These are phyloP conservation scores for Anastrepha ludens DNA, from an alignment of 1,140 invertebrate genomes.

Conservation along the genomic window DNA sequence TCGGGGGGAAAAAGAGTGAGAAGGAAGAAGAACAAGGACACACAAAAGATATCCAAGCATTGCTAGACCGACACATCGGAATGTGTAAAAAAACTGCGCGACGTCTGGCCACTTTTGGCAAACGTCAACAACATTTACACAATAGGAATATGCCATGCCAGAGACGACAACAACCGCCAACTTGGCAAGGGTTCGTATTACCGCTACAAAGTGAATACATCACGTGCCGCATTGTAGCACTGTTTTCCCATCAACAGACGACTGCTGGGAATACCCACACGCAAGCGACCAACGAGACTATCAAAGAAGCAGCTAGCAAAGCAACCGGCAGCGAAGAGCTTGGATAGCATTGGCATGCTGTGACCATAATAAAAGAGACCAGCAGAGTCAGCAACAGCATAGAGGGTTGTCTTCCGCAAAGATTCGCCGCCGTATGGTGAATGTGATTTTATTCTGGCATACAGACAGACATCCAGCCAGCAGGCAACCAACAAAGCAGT, in stretches of 20 bases:
- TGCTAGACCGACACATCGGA: no score
- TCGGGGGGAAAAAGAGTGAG: background rate
- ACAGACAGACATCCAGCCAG: background rate
- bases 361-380: conserved; percentile 31
- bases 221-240: conserved; percentile 34
- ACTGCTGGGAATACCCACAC: conserved; percentile 45
- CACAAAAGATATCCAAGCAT: background rate
- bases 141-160: conserved; percentile 4
- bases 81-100: background rate
- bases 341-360: conserved; percentile 1
- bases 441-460: background rate
- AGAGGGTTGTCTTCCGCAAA: conserved; percentile 19
- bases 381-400: background rate
- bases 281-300: background rate
- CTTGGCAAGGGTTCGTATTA: background rate
- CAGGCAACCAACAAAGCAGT: conserved; percentile 33
- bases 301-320: background rate
- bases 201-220: conserved; percentile 13
- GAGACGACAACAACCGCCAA: background rate
- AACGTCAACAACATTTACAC: conserved; percentile 35
- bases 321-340: background rate
- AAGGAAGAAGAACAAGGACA: background rate
- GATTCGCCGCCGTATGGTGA: background rate
- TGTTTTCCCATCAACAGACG: conserved; percentile 2
- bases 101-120: conserved; percentile 39